Evolutionary conservation across 1,140 invertebrate species (phyloP), one percentile per base, ranked within the genome.

Genomic region (Stegodyphus mimosarum): DNA sequence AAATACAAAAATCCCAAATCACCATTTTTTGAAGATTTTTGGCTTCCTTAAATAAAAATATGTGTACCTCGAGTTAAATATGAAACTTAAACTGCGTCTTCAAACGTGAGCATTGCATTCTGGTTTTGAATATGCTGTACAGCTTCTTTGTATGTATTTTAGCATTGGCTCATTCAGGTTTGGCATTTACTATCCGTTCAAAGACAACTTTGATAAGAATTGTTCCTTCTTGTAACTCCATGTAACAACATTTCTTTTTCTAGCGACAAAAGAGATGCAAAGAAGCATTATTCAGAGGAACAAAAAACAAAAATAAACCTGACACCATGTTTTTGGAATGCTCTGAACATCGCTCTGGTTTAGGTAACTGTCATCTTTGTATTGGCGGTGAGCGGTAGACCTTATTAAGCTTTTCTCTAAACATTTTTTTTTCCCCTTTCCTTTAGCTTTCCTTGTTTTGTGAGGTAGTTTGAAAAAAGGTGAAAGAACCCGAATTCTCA

Each of bases 361-460:
- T 70, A 70, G 51, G 51, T 60, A 49, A 71, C 63, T 66, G 80
- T 83, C 80, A 83, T 73, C 17, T 83, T 83, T 72, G 33, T 64
- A 66, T 66, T 74, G 80, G 17, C 53, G 55, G 60, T 53, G 60
- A 83, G 60, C 17, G 13, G 50, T 71, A 72, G 67, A 74, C 80
- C 55, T 74, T 83, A 83, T 74, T 83, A 83, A 55, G 71, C 71
- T 67, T 74, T 83, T 74, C 50, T 74, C 55, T 48, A 63, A 66
- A 15, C 55, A 11, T 67, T 63, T 49, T 64, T 60, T 63, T 71
- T 70, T 80, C 52, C 17, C 7, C 9, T 33, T 17, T 77, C 17
- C 6, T 11, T 17, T 33, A 33, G 33, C 33, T 33, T 33, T 33
- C 33, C 33, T 33, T 33, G 33, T 33, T 33, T 51, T 49, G 15